Conservation (phyloP, 1,140 invertebrate genomes). For the Ceratosolen solmsi region DNA sequence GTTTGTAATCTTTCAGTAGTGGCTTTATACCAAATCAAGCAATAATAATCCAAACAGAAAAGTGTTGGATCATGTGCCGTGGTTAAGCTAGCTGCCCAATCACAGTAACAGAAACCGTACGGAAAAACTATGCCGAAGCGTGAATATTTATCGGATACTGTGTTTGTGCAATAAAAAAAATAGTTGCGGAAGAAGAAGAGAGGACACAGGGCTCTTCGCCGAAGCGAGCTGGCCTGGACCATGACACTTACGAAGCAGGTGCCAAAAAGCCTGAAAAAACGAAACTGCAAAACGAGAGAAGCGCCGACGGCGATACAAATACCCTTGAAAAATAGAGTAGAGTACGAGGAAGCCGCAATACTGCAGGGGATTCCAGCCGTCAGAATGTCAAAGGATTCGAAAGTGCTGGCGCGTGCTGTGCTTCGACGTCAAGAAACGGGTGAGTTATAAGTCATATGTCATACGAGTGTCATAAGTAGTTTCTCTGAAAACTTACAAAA, state of each 20-base stretch:
- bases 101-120: too few relatives aligned
- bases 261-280: slow-evolving; percentile 56
- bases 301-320: slow-evolving; percentile 18
- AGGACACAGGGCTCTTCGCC: neutral
- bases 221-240: neutral
- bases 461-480: neutral
- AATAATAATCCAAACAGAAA: too few relatives aligned
- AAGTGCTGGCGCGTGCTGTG: neutral
- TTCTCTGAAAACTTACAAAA: too few relatives aligned
- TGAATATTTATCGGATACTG: too few relatives aligned
- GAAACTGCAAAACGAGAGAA: slow-evolving; percentile 6
- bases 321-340: slow-evolving; percentile 47
- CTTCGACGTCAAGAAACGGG: slow-evolving; percentile 33
- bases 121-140: too few relatives aligned
- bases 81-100: too few relatives aligned
- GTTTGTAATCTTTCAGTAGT: too few relatives aligned
- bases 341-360: slow-evolving; percentile 40
- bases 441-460: slow-evolving; percentile 18
- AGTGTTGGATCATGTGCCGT: too few relatives aligned
- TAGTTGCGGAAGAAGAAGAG: neutral
- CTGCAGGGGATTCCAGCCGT: slow-evolving; percentile 35
- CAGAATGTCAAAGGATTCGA: slow-evolving; percentile 50
- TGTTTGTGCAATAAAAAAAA: neutral
- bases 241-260: slow-evolving; percentile 62
- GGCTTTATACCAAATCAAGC: too few relatives aligned